Evolutionary conservation across 2,113 vertebrate genomes (phyloP).

Genomic region (Dipodomys merriami): DNA sequence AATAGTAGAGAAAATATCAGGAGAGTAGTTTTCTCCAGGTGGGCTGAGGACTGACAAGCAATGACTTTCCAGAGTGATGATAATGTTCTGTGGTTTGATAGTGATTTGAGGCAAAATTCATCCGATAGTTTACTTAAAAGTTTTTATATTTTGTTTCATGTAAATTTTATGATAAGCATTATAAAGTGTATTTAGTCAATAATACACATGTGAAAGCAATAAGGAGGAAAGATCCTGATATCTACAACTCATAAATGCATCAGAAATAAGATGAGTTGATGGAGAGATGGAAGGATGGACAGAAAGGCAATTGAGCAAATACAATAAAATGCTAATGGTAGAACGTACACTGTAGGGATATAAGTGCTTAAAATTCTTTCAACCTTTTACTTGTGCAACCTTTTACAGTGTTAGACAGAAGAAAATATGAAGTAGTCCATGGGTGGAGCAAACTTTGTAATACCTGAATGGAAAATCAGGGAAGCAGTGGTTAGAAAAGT

Average conservation of each 20-base stretch:
- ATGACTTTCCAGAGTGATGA: not conserved
- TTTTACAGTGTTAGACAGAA: not conserved
- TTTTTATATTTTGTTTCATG: not conserved
- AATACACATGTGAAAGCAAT: not conserved
- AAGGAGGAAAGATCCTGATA: not conserved
- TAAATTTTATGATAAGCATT: not conserved
- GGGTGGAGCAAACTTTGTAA: not conserved
- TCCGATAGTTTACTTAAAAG: not conserved
- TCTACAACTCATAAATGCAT: not conserved
- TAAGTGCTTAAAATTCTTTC: not conserved
- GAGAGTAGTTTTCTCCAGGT: not conserved
- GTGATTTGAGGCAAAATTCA: not conserved
- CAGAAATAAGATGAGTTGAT: not conserved
- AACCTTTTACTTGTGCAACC: not conserved
- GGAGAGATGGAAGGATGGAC: not conserved
- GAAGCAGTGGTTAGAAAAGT: not conserved
- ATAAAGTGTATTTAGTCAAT: slow-evolving; percentile 2
- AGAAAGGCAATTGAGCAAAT: not conserved
- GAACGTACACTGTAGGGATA: not conserved
- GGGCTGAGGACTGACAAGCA: not conserved
- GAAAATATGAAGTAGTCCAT: not conserved
- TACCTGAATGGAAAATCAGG: not conserved
- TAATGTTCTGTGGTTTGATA: not conserved
- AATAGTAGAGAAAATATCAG: not conserved
- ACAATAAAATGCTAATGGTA: not conserved